These are phyloP conservation scores for Drosophila nigromelanica DNA, from an alignment of 1,140 invertebrate genomes.

Conservation along the genomic window DNA sequence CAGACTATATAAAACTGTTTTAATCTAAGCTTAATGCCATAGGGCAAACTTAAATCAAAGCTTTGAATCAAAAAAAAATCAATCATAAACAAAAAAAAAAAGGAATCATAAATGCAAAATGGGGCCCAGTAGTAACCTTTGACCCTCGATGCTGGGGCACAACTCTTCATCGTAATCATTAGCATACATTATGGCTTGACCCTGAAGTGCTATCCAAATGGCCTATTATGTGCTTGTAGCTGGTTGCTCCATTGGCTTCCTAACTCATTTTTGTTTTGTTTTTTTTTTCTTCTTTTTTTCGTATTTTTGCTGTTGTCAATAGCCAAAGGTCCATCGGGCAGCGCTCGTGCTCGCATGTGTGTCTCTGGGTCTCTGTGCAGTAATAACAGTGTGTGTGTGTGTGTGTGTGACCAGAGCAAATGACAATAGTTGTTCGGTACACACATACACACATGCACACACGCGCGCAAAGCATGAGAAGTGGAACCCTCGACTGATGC, in stretches of 20 bases:
- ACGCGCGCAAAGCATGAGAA: neutral
- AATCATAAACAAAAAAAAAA: conserved; percentile 32
- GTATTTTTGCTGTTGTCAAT: conserved; percentile 18
- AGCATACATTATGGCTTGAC: conserved; percentile 69
- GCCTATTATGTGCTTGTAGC: conserved; percentile 70
- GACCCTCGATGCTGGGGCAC: conserved; percentile 20
- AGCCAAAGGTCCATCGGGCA: conserved; percentile 17
- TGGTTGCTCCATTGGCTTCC: conserved; percentile 66
- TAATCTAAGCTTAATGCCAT: neutral
- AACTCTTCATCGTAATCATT: conserved; percentile 69
- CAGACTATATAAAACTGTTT: neutral
- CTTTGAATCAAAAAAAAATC: conserved; percentile 33
- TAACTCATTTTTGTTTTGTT: conserved; percentile 44
- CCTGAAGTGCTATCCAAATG: conserved; percentile 70
- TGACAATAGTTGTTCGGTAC: conserved; percentile 63
- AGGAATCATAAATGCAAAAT: conserved; percentile 54
- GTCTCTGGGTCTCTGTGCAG: conserved; percentile 28
- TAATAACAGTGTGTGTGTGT: conserved; percentile 31
- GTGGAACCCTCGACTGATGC: conserved; percentile 29
- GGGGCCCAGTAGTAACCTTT: conserved; percentile 38
- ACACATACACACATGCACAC: conserved; percentile 35
- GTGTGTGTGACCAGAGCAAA: conserved; percentile 40
- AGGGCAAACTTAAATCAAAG: conserved; percentile 21
- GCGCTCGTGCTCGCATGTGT: conserved; percentile 18
- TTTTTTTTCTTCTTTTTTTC: conserved; percentile 10